Conservation (phyloP, 2,113 vertebrate species). For the Nicator chloris region DNA sequence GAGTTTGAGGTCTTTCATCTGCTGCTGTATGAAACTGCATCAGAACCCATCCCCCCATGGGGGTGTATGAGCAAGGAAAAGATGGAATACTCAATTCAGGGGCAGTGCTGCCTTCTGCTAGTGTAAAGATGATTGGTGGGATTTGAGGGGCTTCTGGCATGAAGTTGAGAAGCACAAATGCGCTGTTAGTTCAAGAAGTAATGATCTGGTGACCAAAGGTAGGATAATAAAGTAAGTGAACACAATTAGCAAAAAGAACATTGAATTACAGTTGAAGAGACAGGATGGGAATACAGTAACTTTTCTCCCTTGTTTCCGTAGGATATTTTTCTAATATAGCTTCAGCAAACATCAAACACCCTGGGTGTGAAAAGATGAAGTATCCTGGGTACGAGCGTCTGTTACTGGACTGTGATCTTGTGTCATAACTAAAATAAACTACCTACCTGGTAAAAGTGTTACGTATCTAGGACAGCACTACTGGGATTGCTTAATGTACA, state of each 20-base stretch:
- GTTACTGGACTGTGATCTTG: background rate
- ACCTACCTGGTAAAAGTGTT: background rate
- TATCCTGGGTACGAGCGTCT: background rate
- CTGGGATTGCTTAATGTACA: background rate
- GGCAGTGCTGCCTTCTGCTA: background rate
- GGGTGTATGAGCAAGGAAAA: background rate
- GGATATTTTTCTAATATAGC: background rate
- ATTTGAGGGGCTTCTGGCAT: background rate
- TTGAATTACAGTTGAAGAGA: background rate
- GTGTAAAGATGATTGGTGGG: background rate
- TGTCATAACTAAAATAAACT: background rate
- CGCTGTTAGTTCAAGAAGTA: background rate
- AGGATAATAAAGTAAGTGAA: background rate
- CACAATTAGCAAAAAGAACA: background rate
- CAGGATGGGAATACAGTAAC: background rate
- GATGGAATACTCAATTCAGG: background rate
- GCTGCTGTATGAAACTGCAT: background rate
- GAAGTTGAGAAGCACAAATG: background rate
- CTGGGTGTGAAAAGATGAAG: background rate
- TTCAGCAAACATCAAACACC: background rate
- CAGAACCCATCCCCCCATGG: background rate
- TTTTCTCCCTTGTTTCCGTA: background rate
- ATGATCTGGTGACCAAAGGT: background rate
- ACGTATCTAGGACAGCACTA: background rate
- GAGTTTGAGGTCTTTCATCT: background rate